Evolutionary conservation across 2,888 invertebrate species (phyloP).

Genomic region (Agrotis puta): DNA sequence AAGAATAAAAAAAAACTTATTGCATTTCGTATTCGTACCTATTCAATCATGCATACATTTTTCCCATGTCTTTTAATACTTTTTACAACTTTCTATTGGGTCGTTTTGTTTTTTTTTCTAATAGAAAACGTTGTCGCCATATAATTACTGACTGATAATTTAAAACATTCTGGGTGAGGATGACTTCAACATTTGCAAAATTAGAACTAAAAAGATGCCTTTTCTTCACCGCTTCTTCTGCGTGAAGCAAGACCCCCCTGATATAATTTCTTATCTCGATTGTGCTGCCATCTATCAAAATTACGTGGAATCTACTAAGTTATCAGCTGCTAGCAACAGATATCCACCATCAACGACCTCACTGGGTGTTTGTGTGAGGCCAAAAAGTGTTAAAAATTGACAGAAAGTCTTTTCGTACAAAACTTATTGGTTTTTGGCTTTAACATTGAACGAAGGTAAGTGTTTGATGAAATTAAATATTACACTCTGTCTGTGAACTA

Average conservation of each 20-base stretch:
- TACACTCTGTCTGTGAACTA: background rate
- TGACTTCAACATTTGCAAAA: too few relatives aligned
- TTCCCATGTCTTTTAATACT: too few relatives aligned
- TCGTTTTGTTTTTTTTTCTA: too few relatives aligned
- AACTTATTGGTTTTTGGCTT: background rate
- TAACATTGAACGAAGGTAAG: slow-evolving; percentile 16
- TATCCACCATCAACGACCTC: slow-evolving; percentile 11
- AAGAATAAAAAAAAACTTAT: too few relatives aligned
- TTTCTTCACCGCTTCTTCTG: too few relatives aligned
- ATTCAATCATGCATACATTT: too few relatives aligned
- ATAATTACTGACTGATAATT: too few relatives aligned
- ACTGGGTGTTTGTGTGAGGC: slow-evolving; percentile 22
- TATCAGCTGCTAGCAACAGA: slow-evolving; percentile 21
- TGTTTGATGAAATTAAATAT: background rate
- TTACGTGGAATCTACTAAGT: slow-evolving; percentile 29
- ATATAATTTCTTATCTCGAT: background rate
- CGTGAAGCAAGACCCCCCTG: background rate
- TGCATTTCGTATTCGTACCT: too few relatives aligned
- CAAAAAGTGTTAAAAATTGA: background rate
- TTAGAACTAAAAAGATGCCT: too few relatives aligned
- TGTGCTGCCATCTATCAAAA: slow-evolving; percentile 61
- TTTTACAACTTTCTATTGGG: too few relatives aligned
- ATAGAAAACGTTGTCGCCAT: too few relatives aligned
- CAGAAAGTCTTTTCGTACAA: background rate
- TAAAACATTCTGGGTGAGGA: too few relatives aligned